Conservation (phyloP, 1,140 invertebrate genomes). For the Pomacea maculata region DNA sequence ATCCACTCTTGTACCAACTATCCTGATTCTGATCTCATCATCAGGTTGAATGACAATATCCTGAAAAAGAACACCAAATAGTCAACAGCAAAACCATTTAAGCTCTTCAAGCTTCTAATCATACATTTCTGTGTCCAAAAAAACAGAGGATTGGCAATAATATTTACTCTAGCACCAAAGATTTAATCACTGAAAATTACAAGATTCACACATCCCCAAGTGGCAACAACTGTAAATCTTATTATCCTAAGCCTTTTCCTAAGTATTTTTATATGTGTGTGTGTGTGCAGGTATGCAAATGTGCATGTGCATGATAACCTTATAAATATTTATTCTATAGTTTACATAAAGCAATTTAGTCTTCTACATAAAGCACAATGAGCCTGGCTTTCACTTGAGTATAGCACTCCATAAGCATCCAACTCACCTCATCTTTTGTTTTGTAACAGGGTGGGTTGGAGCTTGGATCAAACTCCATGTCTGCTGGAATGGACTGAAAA, state of each 20-base stretch:
- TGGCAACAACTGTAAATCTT: no score
- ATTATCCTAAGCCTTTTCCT: no score
- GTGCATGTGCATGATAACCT: no score
- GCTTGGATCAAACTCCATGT: constrained; percentile 99
- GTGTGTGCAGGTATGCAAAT: no score
- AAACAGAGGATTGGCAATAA: neutral
- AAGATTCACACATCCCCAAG: neutral
- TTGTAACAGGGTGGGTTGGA: constrained; percentile 98
- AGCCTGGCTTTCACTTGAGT: no score
- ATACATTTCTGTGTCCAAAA: no score
- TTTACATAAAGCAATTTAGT: no score
- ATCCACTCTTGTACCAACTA: constrained; percentile 98
- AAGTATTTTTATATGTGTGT: no score
- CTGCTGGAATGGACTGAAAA: constrained; percentile 93
- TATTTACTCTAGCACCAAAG: no score
- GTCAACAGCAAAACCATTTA: neutral
- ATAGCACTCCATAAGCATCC: neutral
- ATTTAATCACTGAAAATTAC: neutral
- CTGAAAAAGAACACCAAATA: constrained; percentile 64
- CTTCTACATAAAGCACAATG: no score
- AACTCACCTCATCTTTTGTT: constrained; percentile 89
- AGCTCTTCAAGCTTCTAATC: no score
- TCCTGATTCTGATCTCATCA: constrained; percentile 96
- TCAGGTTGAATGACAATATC: constrained; percentile 97
- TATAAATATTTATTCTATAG: no score